phyloP scores from a whole-genome alignment of 2,113 vertebrate species.

The Gymnorhina tibicen region DNA sequence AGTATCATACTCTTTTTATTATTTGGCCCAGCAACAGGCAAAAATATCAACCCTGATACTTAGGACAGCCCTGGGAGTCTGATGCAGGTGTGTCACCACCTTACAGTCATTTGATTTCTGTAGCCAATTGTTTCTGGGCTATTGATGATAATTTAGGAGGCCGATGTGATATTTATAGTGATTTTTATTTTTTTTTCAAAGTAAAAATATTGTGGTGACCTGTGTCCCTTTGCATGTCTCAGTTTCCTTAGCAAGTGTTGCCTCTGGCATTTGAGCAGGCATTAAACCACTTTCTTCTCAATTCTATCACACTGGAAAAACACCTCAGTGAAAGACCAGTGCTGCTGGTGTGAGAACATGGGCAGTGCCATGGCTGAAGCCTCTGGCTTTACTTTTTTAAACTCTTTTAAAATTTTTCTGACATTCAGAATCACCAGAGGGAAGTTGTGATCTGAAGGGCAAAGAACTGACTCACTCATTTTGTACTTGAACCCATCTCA shows the following conservation, averaged over 20 bases:
- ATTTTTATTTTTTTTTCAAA: neutral
- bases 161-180: neutral
- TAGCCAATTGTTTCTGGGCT: neutral
- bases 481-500: neutral
- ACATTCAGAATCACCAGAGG: neutral
- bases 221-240: neutral
- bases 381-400: neutral
- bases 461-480: neutral
- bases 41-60: neutral
- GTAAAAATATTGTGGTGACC: neutral
- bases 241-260: neutral
- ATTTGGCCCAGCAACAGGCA: neutral
- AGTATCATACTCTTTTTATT: neutral
- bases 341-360: neutral
- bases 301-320: neutral
- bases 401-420: neutral
- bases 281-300: neutral
- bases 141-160: neutral
- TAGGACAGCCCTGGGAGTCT: rapidly evolving
- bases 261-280: neutral
- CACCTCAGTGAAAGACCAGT: neutral
- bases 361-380: neutral
- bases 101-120: neutral
- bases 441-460: neutral
- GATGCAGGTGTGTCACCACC: neutral